phyloP scores from a whole-genome alignment of 2,113 vertebrate species.

The Prinia subflava region DNA sequence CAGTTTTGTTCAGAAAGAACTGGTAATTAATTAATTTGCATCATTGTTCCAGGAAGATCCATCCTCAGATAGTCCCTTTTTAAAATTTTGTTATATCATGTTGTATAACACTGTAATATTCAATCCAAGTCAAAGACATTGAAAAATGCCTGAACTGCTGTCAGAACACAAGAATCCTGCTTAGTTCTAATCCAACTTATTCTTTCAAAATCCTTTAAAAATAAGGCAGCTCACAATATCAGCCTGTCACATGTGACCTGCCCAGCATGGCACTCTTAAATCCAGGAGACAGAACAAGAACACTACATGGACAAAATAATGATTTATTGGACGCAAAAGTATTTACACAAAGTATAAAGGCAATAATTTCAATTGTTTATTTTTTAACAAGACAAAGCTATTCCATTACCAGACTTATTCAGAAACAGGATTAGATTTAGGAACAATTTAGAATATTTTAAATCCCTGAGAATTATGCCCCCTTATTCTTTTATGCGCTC shows the following conservation, averaged over 20 bases:
- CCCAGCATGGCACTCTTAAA: not conserved
- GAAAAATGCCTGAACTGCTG: not conserved
- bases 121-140: not conserved
- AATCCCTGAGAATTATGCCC: not conserved
- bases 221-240: not conserved
- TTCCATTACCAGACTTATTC: not conserved
- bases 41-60: not conserved
- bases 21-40: not conserved
- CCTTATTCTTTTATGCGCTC: not conserved
- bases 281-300: not conserved
- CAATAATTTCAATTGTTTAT: not conserved
- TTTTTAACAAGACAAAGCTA: not conserved
- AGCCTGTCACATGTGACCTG: not conserved
- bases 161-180: not conserved
- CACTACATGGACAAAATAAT: not conserved
- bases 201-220: not conserved
- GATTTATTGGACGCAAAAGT: slow-evolving; percentile 30
- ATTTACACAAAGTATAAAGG: not conserved
- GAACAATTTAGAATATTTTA: not conserved
- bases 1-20: not conserved
- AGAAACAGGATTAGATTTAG: not conserved
- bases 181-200: not conserved
- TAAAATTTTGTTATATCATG: not conserved
- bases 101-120: not conserved
- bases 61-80: not conserved